These are phyloP conservation scores for Semotilus atromaculatus DNA, from an alignment of 2,797 vertebrate species.

Conservation along the genomic window DNA sequence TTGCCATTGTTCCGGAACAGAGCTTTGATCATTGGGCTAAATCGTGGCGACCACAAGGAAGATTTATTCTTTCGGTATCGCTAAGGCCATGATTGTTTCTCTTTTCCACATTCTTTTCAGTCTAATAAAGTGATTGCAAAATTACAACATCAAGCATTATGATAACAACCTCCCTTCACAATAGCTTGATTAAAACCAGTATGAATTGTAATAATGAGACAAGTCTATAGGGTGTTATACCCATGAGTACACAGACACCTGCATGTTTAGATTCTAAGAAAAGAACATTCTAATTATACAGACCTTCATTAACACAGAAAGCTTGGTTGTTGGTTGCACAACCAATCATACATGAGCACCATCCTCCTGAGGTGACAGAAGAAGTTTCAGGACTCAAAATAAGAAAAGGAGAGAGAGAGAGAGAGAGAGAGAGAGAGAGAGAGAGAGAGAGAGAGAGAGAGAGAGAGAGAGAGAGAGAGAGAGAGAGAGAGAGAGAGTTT, in stretches of 20 bases:
- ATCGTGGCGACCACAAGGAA: background rate
- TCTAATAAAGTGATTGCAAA: slow-evolving; percentile 14
- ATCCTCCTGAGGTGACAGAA: background rate
- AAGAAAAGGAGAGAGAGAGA: too few relatives aligned
- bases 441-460: too few relatives aligned
- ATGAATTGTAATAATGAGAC: slow-evolving; percentile 29
- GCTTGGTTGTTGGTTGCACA: background rate
- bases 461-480: too few relatives aligned
- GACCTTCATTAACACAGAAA: background rate
- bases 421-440: background rate
- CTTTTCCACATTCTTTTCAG: background rate
- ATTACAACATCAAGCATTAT: background rate
- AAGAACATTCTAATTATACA: slow-evolving; percentile 6
- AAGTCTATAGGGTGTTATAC: background rate
- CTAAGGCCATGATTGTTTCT: background rate
- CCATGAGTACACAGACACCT: slow-evolving; percentile 1
- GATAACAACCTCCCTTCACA: slow-evolving; percentile 7
- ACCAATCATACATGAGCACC: background rate
- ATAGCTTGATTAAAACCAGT: slow-evolving; percentile 24
- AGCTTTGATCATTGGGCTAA: slow-evolving; percentile 28
- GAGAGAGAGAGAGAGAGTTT: too few relatives aligned
- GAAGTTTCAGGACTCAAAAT: background rate
- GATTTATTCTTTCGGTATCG: background rate
- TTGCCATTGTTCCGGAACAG: slow-evolving; percentile 40
- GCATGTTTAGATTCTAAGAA: slow-evolving; percentile 26